Conservation (phyloP, 2,113 vertebrate species). For the Chionis minor region DNA sequence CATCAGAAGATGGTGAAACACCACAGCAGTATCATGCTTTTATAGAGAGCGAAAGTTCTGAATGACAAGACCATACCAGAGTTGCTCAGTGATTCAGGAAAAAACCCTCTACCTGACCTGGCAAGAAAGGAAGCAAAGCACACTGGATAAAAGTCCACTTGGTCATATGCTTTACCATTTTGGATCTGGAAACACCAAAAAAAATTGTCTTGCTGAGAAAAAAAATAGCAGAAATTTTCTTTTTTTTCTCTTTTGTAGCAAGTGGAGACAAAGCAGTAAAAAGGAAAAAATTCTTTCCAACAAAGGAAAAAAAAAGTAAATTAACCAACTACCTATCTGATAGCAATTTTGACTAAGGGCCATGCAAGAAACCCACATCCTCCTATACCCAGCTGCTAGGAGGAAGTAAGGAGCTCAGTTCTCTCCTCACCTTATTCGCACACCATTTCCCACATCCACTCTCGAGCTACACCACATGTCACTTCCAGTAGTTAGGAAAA, state of each 20-base stretch:
- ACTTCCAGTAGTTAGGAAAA: neutral
- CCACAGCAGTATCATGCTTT: neutral
- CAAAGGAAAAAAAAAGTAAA: neutral
- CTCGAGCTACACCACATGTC: neutral
- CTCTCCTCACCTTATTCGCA: neutral
- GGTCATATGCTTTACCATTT: neutral
- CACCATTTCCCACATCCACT: neutral
- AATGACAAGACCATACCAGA: neutral
- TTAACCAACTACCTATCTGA: neutral
- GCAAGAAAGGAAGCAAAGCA: neutral
- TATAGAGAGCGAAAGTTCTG: neutral
- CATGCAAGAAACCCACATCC: neutral
- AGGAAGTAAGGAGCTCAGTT: neutral
- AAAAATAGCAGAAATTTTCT: neutral
- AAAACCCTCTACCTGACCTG: neutral
- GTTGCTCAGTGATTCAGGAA: neutral
- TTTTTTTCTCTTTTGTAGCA: neutral
- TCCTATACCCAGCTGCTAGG: neutral
- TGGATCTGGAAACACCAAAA: neutral
- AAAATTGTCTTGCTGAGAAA: neutral
- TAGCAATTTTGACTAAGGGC: neutral
- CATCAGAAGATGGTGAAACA: neutral
- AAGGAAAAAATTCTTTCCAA: neutral
- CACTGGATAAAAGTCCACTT: neutral
- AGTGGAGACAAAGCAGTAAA: neutral